Conservation (phyloP, 2,888 invertebrate genomes). For the Bursaphelenchus okinawaensis region DNA sequence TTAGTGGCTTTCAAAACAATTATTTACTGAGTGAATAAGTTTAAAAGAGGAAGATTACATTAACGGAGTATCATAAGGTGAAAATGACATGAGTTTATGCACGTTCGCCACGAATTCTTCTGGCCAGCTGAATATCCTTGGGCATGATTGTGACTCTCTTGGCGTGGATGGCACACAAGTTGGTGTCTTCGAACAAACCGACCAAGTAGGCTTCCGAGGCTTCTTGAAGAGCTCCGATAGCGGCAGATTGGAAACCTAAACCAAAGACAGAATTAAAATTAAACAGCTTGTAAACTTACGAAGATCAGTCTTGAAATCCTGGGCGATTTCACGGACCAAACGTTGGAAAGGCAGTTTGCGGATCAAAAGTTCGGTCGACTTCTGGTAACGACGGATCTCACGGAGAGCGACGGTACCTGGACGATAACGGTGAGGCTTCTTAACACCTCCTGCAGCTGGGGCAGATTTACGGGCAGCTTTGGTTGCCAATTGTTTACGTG, state of each 20-base stretch:
- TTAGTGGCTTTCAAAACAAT: not conserved
- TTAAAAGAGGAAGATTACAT: not conserved
- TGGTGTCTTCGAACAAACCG: conserved; percentile 93
- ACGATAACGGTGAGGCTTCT: conserved; percentile 60
- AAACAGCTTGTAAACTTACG: too few species aligned
- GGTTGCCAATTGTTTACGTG: conserved; percentile 84
- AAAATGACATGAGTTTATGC: not conserved
- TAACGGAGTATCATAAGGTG: not conserved
- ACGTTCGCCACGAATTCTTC: not conserved
- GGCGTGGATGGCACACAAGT: conserved; percentile 93
- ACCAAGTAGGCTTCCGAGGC: conserved; percentile 77
- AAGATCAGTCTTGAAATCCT: conserved; percentile 61
- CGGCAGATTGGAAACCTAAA: conserved; percentile 13
- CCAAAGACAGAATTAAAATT: too few species aligned
- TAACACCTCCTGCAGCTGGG: conserved; percentile 76
- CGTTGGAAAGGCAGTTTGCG: conserved; percentile 88
- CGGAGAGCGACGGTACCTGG: conserved; percentile 80
- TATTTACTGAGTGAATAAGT: not conserved
- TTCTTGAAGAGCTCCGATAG: conserved; percentile 24
- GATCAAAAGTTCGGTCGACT: conserved; percentile 88
- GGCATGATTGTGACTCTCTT: conserved; percentile 97
- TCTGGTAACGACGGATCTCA: conserved; percentile 93
- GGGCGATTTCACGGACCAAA: conserved; percentile 92
- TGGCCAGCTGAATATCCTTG: conserved; percentile 64
- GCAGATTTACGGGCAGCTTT: conserved; percentile 62